A percentile compares a stretch with the other conserved stretches of the same genome.
phyloP scores from a whole-genome alignment of 2,888 invertebrate genomes.

The Standfussiana lucernea region DNA sequence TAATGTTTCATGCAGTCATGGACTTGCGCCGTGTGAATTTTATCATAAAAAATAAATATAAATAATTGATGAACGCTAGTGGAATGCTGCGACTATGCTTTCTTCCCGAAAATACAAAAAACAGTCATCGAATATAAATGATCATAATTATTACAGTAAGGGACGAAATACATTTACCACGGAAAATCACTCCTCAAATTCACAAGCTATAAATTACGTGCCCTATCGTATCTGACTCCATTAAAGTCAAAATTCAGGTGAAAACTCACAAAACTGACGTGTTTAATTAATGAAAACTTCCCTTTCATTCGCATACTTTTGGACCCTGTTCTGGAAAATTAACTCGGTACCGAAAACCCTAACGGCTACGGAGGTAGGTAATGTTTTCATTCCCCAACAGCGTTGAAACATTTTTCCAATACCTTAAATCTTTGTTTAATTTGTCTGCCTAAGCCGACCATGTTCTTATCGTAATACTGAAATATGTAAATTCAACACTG shows the following conservation, averaged over 20 bases:
- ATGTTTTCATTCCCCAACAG: conserved; percentile 30
- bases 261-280: conserved; percentile 52
- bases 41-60: background rate
- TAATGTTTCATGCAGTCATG: background rate
- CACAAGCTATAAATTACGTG: conserved; percentile 49
- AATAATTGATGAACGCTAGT: background rate
- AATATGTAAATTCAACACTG: conserved; percentile 57
- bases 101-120: too few species aligned
- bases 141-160: background rate
- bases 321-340: conserved; percentile 41
- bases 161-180: conserved; percentile 18
- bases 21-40: background rate
- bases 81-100: background rate
- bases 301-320: conserved; percentile 48
- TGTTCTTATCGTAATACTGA: conserved; percentile 53
- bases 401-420: conserved; percentile 49
- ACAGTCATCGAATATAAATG: background rate
- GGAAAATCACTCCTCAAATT: conserved; percentile 41
- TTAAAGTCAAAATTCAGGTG: conserved; percentile 52
- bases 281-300: conserved; percentile 57
- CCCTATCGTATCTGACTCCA: conserved; percentile 43
- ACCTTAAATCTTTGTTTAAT: conserved; percentile 52
- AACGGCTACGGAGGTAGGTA: conserved; percentile 6
- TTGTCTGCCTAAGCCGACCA: conserved; percentile 34
- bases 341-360: conserved; percentile 4